Evolutionary conservation across 2,888 invertebrate species (phyloP), one percentile per base, ranked within the genome.

Genomic region (Bruchidius siliquastri): DNA sequence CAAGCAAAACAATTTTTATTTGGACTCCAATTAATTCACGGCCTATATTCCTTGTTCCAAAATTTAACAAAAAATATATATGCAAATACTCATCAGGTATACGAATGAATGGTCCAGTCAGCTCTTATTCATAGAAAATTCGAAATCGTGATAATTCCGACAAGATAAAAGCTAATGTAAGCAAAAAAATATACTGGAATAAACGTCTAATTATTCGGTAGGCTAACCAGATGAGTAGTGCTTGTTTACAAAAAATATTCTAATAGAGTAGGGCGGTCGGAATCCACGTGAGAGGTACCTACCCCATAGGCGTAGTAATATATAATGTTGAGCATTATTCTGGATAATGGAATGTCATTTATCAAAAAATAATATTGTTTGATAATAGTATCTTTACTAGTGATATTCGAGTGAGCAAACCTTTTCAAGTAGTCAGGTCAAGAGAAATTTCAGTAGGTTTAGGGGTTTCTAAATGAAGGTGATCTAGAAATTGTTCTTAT

Each of bases 221-320:
- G 68, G 22, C 68, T 22, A 21, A 68, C 22, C 68, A 68, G 21
- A 68, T 21, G 22, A 68, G 68, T 68, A 68, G 68, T 20, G 68
- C 21, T 21, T 21, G 68, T 68, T 21, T 22, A 22, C 21, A 13
- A 68, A 68, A 68, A 68, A 68, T 4, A 68, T 18, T 68, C 68
- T 22, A 13, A 21, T 13, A 21, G 68, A 68, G 13, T 68, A 8
- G 68, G 68, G 68, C 68, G 20, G 68, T 68, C 4, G 68, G 3
- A 20, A 71, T 70, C 78, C 77, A 81, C 81, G 85, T 85, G 85
- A 84, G 85, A 85, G 85, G 84, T 80, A 80, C 81, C 83, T 83
- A 85, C 85, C 85, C 49, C 49, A 49, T 3, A 1, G 49, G 49
- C 49, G 49, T 49, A 49, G 10, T 26, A 2, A 8, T 26, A 26